Percentiles rank a stretch among this genome's conserved stretches.
These are phyloP conservation scores for Ctenopoma kingsleyae DNA, from an alignment of 2,797 vertebrate genomes.

Conservation along the genomic window DNA sequence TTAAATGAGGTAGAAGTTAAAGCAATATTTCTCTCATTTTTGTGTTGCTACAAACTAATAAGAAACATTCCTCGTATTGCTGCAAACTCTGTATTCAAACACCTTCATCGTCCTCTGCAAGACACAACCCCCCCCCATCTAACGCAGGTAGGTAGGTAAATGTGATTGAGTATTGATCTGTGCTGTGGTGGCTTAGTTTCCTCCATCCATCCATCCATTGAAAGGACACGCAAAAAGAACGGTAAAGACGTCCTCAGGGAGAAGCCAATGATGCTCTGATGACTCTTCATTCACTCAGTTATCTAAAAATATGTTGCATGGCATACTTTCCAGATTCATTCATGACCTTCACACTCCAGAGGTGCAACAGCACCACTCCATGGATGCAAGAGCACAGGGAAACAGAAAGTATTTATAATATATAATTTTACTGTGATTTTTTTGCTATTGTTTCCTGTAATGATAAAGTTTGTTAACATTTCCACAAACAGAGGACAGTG, in stretches of 20 bases:
- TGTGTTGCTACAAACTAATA: conserved; percentile 37
- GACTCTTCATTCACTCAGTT: conserved; percentile 49
- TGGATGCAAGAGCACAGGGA: conserved; percentile 47
- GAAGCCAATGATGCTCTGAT: conserved; percentile 28
- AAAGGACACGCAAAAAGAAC: conserved; percentile 45
- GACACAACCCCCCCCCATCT: conserved; percentile 19
- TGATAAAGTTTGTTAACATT: not conserved
- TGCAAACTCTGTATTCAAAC: conserved; percentile 27
- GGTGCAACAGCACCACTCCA: conserved; percentile 64
- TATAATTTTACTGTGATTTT: not conserved
- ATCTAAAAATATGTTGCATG: conserved; percentile 54
- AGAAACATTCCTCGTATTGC: conserved; percentile 11
- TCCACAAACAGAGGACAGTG: conserved; percentile 16
- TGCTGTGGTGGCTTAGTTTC: conserved; percentile 37
- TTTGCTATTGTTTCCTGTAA: not conserved
- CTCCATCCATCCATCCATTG: conserved; percentile 4
- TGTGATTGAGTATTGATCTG: conserved; percentile 76
- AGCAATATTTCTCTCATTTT: conserved; percentile 44
- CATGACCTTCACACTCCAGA: conserved; percentile 61
- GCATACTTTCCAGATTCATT: conserved; percentile 45
- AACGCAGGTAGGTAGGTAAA: conserved; percentile 69
- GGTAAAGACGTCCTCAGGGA: conserved; percentile 35
- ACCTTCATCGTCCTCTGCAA: conserved; percentile 50
- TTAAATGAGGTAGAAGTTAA: conserved; percentile 67
- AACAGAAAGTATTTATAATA: not conserved